phyloP scores from a whole-genome alignment of 2,888 invertebrate species.

The Pyrgus malvae region DNA sequence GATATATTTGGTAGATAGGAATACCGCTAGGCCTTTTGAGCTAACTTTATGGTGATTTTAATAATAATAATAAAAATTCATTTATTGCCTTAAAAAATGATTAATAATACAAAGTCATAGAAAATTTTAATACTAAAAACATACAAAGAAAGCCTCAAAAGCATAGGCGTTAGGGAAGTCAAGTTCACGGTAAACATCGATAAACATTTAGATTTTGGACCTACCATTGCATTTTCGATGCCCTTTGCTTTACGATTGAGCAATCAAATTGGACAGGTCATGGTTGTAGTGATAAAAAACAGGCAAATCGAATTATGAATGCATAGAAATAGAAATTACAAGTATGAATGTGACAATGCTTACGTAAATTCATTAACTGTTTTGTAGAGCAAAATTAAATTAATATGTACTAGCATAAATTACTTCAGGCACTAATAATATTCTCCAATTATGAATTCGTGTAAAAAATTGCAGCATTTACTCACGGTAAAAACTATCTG shows the following conservation, averaged over 20 bases:
- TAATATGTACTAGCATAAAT: not conserved
- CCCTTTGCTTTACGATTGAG: not conserved
- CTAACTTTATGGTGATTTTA: too few species aligned
- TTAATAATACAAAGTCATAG: too few species aligned
- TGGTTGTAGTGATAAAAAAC: not conserved
- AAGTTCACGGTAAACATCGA: not conserved
- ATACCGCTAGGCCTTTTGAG: too few species aligned
- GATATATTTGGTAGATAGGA: too few species aligned
- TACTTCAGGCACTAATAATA: not conserved
- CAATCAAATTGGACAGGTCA: constrained; percentile 7
- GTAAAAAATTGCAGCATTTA: too few species aligned
- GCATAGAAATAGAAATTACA: not conserved
- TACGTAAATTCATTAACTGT: not conserved
- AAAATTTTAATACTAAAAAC: too few species aligned
- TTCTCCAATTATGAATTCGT: too few species aligned
- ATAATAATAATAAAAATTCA: too few species aligned
- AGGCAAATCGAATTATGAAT: not conserved
- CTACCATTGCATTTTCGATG: not conserved
- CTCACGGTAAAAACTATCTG: too few species aligned
- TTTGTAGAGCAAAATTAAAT: not conserved
- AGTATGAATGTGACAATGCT: too few species aligned
- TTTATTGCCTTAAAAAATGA: too few species aligned
- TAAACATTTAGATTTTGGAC: not conserved
- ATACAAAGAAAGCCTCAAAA: too few species aligned
- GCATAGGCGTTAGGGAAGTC: not conserved